phyloP scores from a whole-genome alignment of 2,888 invertebrate genomes.

The Leptarthrus brevirostris region DNA sequence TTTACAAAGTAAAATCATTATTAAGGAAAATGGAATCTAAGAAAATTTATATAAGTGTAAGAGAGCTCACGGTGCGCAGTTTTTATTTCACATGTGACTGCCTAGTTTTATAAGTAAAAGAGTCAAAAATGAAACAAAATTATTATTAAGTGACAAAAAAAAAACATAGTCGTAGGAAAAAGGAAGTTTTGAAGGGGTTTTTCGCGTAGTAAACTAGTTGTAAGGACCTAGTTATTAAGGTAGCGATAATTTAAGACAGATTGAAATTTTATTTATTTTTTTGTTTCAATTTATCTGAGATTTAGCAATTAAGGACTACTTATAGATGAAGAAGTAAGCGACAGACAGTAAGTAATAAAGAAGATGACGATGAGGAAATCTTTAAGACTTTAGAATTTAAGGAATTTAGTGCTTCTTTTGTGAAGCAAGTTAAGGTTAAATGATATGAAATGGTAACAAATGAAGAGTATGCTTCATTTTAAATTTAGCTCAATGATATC shows the following conservation, averaged over 20 bases:
- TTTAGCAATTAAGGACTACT: slow-evolving; percentile 21
- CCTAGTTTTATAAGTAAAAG: slow-evolving; percentile 51
- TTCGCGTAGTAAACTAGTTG: slow-evolving; percentile 22
- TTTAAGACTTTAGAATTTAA: slow-evolving; percentile 40
- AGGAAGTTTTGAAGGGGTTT: slow-evolving; percentile 23
- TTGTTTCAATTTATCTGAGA: slow-evolving; percentile 22
- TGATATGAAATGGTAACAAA: slow-evolving; percentile 12
- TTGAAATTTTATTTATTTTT: slow-evolving; percentile 29
- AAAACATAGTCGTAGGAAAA: slow-evolving; percentile 1
- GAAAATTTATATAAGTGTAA: slow-evolving; percentile 26
- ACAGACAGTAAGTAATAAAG: background rate
- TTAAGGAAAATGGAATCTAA: slow-evolving; percentile 42
- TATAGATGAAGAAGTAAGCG: background rate
- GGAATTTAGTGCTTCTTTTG: slow-evolving; percentile 30
- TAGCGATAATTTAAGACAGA: background rate
- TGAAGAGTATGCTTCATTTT: slow-evolving; percentile 36
- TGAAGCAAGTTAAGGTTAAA: slow-evolving; percentile 23
- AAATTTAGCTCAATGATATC: slow-evolving; percentile 42
- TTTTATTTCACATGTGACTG: slow-evolving; percentile 50
- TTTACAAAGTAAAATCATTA: slow-evolving; percentile 49
- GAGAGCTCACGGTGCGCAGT: slow-evolving; percentile 48
- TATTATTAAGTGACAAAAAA: slow-evolving; percentile 24
- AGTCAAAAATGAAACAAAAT: slow-evolving; percentile 1
- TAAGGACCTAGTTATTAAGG: no score
- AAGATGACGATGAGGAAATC: slow-evolving; percentile 12